Evolutionary conservation across 2,888 invertebrate species (phyloP), one percentile per base, ranked within the genome.

Genomic region (Priapulus caudatus): DNA sequence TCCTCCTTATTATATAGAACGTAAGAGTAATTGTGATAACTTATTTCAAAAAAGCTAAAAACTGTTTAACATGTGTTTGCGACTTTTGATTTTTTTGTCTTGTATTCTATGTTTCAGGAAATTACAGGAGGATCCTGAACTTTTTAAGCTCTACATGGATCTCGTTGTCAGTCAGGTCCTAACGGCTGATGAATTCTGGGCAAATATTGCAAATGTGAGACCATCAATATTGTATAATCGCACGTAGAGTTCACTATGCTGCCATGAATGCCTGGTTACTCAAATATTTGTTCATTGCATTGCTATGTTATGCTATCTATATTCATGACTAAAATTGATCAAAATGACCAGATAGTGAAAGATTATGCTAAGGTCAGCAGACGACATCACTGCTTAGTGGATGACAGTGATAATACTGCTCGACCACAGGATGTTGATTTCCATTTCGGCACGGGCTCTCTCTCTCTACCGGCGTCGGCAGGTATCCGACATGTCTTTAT

Each of bases 101-200:
- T n/a, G n/a, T n/a, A n/a, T n/a, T n/a, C n/a, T n/a, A n/a, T 47
- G 19, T 59, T 60, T 5, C 72, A 86, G 87, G 65, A 77, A 93
- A 65, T 72, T 97, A 44, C 83, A 86, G 44, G 84, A 90, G 62
- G 87, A 95, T 77, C 92, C 92, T 3, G 82, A 83, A 55, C 74
- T 97, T 51, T 80, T 91, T 65, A 89, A 92, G 75, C 77, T 98
- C 57, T 98, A 99, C 71, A 87, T 89, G 74, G 95, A 97, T 74
- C 79, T 98, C 64, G 98, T 99, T 16, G 90, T 90, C 70, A 88
- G 91, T 43, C 86, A 91, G 72, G 88, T 99, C 44, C 82, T 99
- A 60, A 83, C 87, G 45, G 86, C 95, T 51, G 95, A 97, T 69
- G 97, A 98, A 70, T 99, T 99, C 75, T 99, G 98, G 98, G 80